Base-by-base conservation (phyloP, 2,888 invertebrate species). In the Acanthopleura granulata region DNA sequence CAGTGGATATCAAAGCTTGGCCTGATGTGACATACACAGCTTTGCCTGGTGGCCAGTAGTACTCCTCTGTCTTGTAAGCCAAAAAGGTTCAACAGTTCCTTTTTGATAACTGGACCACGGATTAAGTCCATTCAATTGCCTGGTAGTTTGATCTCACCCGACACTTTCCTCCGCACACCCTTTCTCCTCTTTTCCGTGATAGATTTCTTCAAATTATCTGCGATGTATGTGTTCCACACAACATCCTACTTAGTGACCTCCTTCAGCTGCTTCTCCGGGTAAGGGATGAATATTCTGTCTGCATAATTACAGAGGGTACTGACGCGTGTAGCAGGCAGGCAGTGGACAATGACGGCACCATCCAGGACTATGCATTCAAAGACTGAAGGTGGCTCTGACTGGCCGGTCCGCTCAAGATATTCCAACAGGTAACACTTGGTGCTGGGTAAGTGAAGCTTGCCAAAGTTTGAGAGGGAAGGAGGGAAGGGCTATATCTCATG, bases 261-360 rank as follows among this genome's bases (percentile, higher is more conserved):
- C 16, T 40, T 15, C 25, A 81, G 69, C 51, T 83, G 79, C 16
- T 50, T 27, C 51, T 61, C 14, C 16, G 76, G 49, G 49, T 78
- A 78, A 62, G 77, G 78, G 9, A 79, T 30, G 49, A 78, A 78
- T 29, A 78, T 61, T 14, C 30, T 51, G 14, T 51, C 27, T 6
- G 78, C 75, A 76, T 79, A 82, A 0, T 81, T 79, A 25, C 76
- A 30, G 73, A 83, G 80, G 0, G 80, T 79, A 22, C 72, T 75
- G n/a, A 72, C 74, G 9, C 27, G 61, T 14, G 70, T 61, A 12
- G 75, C 73, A 51, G 49, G 40, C 57, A 78, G 29, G 69, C 76
- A 73, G 71, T 81, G 77, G 16, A 80, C 74, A 27, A 82, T 73
- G 14, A 74, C 81, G 27, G 81, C 74, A 22, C 80, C 78, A 73